Base-by-base conservation (phyloP, 2,797 vertebrate species). In the Hippopotamyrus pictus region DNA sequence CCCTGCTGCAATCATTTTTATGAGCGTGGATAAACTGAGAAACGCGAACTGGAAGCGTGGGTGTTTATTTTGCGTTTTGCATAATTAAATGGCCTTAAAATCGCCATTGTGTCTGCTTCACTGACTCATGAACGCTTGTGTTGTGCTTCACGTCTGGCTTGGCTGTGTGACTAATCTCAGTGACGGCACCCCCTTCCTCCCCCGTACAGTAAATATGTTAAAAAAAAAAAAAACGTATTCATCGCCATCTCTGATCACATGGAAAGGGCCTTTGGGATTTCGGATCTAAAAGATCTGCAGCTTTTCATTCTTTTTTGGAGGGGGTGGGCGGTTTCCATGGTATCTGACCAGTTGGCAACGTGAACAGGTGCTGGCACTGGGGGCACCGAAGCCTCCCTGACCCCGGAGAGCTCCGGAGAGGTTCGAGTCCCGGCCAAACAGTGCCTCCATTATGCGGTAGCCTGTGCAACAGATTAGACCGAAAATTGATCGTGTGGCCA, bases 321-420 rank as follows among this genome's bases (percentile, higher is more conserved):
- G 90, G 89, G 90, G 91, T 93, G 91, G 88, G 92, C 85, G 91
- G 92, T 95, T 96, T 94, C 93, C 94, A 95, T 95, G 95, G 91
- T 95, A 91, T 86, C 88, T 53, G 37, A 94, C 94, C 96, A 96
- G 83, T 53, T 86, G 89, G 89, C 84, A 73, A 89, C 6, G 57
- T 48, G 29, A 73, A 73, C 89, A 86, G 83, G 89, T 86, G 83
- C 48, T 76, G 83, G 57, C 46, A 89, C 41, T 1, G 37, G 41
- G 37, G 17, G 19, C n/a, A 83, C 3, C 46, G 33, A 79, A 51
- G 14, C 41, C 54, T 17, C 37, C 14, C 83, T 86, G 22, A 54
- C 5, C 89, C 48, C 9, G 14, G 8, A 51, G 46, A 4, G 19
- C 17, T 17, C 44, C 17, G 41, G 54, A 46, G 29, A 44, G 12